Evolutionary conservation across 1,140 invertebrate genomes (phyloP), one percentile per base, ranked within the genome.

Genomic region (Halesus radiatus): DNA sequence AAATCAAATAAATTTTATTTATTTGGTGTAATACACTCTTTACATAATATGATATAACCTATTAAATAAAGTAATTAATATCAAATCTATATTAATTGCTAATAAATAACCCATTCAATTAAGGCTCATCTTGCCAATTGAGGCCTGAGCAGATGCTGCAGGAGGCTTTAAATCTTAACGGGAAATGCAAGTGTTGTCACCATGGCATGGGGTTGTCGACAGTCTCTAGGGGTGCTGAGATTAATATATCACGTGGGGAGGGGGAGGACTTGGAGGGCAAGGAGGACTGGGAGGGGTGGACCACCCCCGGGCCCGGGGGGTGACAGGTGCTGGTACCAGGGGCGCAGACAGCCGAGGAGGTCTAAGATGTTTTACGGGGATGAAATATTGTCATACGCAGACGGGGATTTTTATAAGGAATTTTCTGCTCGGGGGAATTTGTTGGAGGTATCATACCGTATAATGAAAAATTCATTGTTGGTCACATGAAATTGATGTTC

Each of bases 181-280:
- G 45, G 20, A 68, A 32, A 26, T 32, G 72, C 72, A 58, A 75
- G 72, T 56, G 52, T 56, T 32, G 72, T 75, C 72, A 75, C 26
- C 68, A 20, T n/a, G 22, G n/a, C 23, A n/a, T 16, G 26, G 53
- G 72, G 72, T 13, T 75, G 72, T 22, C 20, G 50, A 22, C 37
- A 53, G 3, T 10, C n/a, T 58, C 72, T 56, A n/a, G 29, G 52
- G 72, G 72, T 58, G 53, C 53, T 29, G 53, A 58, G 72, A 75
- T 75, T 75, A 75, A 75, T 75, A 75, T 75, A 75, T 75, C 53
- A 58, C 72, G 22, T 13, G 72, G 72, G n/a, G 53, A 22, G 23
- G 3, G 45, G 18, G n/a, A 16, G 66, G 68, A 45, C 1, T 45
- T 3, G 32, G 32, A n/a, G n/a, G n/a, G n/a, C n/a, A n/a, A n/a